phyloP scores from a whole-genome alignment of 2,888 invertebrate species.

The Cotesia congregata region DNA sequence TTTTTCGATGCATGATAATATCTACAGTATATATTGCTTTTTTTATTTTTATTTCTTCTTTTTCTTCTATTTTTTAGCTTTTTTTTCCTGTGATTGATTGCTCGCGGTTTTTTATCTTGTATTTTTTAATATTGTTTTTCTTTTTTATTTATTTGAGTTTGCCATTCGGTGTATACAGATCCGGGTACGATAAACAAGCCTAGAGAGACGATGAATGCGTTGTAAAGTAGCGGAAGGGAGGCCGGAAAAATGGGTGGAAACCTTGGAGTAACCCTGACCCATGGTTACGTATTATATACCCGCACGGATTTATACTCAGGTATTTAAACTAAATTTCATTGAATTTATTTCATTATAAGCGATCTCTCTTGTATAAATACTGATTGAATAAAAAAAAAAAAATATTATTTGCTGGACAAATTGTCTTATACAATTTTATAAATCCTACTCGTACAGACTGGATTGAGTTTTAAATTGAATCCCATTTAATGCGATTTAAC shows the following conservation, averaged over 20 bases:
- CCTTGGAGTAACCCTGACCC: slow-evolving; percentile 44
- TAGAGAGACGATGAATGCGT: slow-evolving; percentile 21
- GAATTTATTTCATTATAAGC: slow-evolving; percentile 17
- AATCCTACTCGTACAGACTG: not conserved
- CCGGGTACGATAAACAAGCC: slow-evolving; percentile 30
- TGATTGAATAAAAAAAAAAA: slow-evolving; percentile 13
- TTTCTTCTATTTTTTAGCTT: too few species aligned
- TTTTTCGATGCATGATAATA: not conserved
- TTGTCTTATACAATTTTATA: slow-evolving; percentile 2
- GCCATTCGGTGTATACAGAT: not conserved
- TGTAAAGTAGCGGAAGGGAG: slow-evolving; percentile 22
- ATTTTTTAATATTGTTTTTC: slow-evolving; percentile 18
- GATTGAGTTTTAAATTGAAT: not conserved
- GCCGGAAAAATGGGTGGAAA: slow-evolving; percentile 34
- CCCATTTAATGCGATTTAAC: not conserved
- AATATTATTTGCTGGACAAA: slow-evolving; percentile 28
- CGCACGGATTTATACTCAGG: slow-evolving; percentile 14
- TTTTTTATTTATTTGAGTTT: slow-evolving; percentile 7
- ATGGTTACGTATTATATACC: slow-evolving; percentile 22
- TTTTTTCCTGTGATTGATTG: not conserved
- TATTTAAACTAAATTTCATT: slow-evolving; percentile 20
- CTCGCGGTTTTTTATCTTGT: not conserved
- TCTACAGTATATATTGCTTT: not conserved
- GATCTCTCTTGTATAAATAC: not conserved
- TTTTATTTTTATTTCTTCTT: not conserved